Base-by-base conservation (phyloP, 2,113 vertebrate genomes). In the Misgurnus mizolepis region DNA sequence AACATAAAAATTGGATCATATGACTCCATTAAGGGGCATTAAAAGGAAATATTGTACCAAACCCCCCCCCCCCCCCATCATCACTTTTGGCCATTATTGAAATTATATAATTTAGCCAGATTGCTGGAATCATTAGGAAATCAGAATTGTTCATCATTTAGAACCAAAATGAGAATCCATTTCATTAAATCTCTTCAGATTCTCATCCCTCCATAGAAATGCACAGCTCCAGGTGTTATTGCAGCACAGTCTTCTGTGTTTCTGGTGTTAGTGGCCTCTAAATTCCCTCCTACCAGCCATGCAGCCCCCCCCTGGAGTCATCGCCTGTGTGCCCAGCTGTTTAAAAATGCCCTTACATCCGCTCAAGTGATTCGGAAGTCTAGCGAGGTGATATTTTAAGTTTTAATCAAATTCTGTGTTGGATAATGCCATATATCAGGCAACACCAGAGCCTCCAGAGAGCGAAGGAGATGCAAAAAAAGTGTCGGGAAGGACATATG, bases 331-430 rank as follows among this genome's bases (percentile, higher is more conserved):
- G 80, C 34, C 50, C 65, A 67, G 64, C 49, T 75, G 47, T 53
- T 68, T 78, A 72, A 41, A 56, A 56, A 79, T 47, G 43, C 41
- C 62, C 69, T 71, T 72, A 72, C 68, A 79, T 45, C 45, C 71
- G 45, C 65, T 49, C 18, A 4, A 43, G 60, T 76, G 79, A 82
- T 76, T 87, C 81, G 9, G 22, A 74, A 74, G 69, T 72, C 78
- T 75, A 83, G 83, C 45, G 67, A 80, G 73, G 67, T 72, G 83
- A 67, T 80, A 15, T 82, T 87, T 82, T 74, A 68, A 81, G 76
- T 68, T 69, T 87, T 89, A 87, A 88, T 90, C 88, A 86, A 82
- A 73, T 73, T 55, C 14, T 73, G 27, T n/a, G 69, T 69, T 67
- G 79, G 71, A 58, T 84, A 83, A 84, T 83, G 41, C 66, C 80